Conservation (phyloP, 2,888 invertebrate species). For the Beris chalybata region DNA sequence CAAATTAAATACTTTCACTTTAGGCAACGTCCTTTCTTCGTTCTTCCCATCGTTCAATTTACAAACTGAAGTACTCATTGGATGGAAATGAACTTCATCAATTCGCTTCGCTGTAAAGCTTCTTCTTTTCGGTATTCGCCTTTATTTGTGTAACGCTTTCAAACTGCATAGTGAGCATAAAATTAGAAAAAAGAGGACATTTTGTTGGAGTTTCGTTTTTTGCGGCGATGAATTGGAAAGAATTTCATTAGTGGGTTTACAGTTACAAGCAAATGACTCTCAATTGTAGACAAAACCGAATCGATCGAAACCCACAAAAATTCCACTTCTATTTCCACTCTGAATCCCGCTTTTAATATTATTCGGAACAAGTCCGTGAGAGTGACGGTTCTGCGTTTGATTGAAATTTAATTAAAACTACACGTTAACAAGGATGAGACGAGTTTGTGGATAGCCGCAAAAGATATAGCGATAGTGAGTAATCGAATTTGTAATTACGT, state of each 20-base stretch:
- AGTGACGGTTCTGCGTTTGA: conserved; percentile 24
- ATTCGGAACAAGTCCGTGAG: conserved; percentile 11
- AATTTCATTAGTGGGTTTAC: conserved; percentile 30
- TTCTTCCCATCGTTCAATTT: too few relatives aligned
- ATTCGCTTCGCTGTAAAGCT: too few relatives aligned
- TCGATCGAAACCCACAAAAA: neutral
- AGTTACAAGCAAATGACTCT: conserved; percentile 6
- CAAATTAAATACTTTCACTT: too few relatives aligned
- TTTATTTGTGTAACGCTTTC: too few relatives aligned
- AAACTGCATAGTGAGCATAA: conserved; percentile 1
- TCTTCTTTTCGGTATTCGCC: too few relatives aligned
- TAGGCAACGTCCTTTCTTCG: too few relatives aligned
- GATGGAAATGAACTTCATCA: too few relatives aligned
- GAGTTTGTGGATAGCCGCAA: neutral
- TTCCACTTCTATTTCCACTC: too few relatives aligned
- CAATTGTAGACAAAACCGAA: conserved; percentile 11
- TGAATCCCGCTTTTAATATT: neutral
- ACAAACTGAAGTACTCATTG: too few relatives aligned
- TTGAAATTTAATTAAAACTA: conserved; percentile 33
- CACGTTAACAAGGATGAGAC: conserved; percentile 22
- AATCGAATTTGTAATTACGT: conserved; percentile 10
- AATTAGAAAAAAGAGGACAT: neutral
- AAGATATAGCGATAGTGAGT: conserved; percentile 2
- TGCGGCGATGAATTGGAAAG: conserved; percentile 25
- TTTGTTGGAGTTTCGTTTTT: neutral